These are phyloP conservation scores for Chloropsis cyanopogon DNA, from an alignment of 2,113 vertebrate genomes.

Conservation along the genomic window DNA sequence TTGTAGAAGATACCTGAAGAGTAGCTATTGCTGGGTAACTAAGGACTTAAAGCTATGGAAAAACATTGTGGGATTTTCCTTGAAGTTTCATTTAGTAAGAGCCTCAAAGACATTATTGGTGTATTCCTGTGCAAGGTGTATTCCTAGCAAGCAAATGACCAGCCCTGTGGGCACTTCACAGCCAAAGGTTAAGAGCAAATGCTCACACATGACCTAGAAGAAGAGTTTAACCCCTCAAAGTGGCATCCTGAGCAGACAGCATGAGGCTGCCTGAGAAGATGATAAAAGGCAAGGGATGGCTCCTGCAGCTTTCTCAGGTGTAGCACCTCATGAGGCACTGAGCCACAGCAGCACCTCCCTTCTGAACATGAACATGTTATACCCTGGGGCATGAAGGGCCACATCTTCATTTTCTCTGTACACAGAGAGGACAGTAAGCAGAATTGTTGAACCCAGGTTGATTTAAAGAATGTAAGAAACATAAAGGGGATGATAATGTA, in stretches of 20 bases:
- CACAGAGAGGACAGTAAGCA: background rate
- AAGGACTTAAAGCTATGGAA: background rate
- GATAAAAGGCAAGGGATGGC: background rate
- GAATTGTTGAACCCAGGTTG: background rate
- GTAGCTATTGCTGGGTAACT: background rate
- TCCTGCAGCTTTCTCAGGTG: background rate
- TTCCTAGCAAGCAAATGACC: background rate
- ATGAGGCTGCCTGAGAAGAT: background rate
- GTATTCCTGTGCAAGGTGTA: background rate
- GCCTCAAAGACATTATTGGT: background rate
- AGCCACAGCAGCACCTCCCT: background rate
- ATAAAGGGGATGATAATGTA: background rate
- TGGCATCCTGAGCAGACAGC: background rate
- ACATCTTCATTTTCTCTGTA: background rate
- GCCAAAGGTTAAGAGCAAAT: background rate
- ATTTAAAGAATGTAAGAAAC: background rate
- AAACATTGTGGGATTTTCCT: background rate
- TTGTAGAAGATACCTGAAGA: background rate
- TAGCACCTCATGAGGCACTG: background rate
- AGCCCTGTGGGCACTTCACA: background rate
- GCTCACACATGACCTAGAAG: background rate
- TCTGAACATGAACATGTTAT: background rate
- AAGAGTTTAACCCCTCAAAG: background rate
- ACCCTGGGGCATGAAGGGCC: background rate
- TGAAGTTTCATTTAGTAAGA: background rate